phyloP scores from a whole-genome alignment of 2,113 vertebrate species.

The Vulpes lagopus region DNA sequence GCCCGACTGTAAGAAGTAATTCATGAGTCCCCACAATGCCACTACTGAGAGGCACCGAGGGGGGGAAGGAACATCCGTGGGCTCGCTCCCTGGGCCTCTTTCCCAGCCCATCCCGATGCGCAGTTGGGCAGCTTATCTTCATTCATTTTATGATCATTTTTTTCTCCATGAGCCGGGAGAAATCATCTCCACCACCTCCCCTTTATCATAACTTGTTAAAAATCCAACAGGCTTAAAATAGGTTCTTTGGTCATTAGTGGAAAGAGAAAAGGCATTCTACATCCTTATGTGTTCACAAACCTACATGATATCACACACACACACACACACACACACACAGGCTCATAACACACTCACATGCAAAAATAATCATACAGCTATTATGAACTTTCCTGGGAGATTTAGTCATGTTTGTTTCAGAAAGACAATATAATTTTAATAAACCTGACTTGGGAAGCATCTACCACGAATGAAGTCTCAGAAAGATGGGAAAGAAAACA shows the following conservation, averaged over 20 bases:
- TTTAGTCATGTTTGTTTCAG: constrained; percentile 70
- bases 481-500: constrained; percentile 53
- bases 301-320: background rate
- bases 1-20: constrained; percentile 81
- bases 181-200: constrained; percentile 65
- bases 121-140: constrained; percentile 42
- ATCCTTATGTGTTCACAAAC: background rate
- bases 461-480: constrained; percentile 37
- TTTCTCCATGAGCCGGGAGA: constrained; percentile 39
- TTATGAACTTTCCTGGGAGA: constrained; percentile 71
- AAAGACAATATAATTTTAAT: constrained; percentile 80
- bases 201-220: constrained; percentile 34
- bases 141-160: constrained; percentile 78
- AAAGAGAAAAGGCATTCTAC: constrained; percentile 58
- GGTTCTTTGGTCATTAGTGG: background rate
- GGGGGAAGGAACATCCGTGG: background rate
- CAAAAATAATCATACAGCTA: background rate
- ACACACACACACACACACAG: background rate
- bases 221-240: background rate
- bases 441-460: constrained; percentile 76
- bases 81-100: constrained; percentile 61
- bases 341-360: background rate
- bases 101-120: background rate
- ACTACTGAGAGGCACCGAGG: constrained; percentile 76
- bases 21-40: constrained; percentile 84